These are phyloP conservation scores for Petromus typicus DNA, from an alignment of 2,113 vertebrate species.

Conservation along the genomic window DNA sequence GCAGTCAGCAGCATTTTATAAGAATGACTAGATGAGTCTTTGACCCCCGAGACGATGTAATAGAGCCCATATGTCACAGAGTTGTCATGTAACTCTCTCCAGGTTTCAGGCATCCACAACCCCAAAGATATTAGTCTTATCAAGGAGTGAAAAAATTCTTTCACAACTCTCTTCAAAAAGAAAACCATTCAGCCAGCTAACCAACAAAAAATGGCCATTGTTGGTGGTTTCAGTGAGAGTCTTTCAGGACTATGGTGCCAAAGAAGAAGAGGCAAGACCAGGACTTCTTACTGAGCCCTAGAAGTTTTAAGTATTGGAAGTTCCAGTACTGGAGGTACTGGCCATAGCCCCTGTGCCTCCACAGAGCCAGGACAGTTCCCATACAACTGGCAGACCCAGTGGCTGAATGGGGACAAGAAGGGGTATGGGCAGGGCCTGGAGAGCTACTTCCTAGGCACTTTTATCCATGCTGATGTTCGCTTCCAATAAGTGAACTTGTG, in stretches of 20 bases:
- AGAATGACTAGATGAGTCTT: background rate
- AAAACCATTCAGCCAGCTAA: background rate
- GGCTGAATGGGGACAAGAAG: background rate
- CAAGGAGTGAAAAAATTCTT: background rate
- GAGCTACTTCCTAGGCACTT: too few relatives aligned
- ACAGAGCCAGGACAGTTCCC: background rate
- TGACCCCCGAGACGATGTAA: background rate
- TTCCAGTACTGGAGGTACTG: background rate
- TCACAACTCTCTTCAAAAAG: background rate
- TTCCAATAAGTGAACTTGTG: too few relatives aligned
- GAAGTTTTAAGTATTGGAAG: too few relatives aligned
- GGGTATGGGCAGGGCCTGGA: background rate
- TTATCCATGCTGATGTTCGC: accelerated
- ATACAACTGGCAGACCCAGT: background rate
- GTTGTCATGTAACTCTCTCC: background rate
- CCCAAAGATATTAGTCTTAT: background rate
- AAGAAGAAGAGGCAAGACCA: background rate
- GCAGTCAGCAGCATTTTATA: background rate
- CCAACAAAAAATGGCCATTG: background rate
- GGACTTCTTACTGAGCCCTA: background rate
- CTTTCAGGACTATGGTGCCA: background rate
- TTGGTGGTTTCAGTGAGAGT: background rate
- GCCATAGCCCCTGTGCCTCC: accelerated
- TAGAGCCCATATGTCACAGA: background rate
- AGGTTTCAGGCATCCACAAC: background rate